These are phyloP conservation scores for Menidia beryllina DNA, from an alignment of 2,113 vertebrate species.

Conservation along the genomic window DNA sequence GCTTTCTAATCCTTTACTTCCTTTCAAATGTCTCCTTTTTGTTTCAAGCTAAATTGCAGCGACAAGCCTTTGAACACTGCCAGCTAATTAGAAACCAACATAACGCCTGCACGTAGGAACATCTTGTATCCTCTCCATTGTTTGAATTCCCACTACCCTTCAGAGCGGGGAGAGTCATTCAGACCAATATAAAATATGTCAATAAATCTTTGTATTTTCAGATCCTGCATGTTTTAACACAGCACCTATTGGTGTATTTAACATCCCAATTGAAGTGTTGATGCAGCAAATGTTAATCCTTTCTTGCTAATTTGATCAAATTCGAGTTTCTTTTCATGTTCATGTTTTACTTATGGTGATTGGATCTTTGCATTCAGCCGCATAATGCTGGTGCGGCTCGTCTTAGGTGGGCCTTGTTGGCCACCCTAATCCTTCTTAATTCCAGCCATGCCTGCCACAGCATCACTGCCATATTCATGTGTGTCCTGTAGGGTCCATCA, in stretches of 20 bases:
- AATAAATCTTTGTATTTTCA: not conserved
- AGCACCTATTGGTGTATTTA: not conserved
- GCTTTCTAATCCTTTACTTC: too few species aligned
- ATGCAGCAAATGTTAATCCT: not conserved
- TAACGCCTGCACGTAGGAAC: not conserved
- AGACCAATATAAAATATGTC: not conserved
- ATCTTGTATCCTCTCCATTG: not conserved
- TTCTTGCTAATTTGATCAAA: too few species aligned
- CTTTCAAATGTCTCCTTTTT: too few species aligned
- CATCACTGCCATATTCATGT: not conserved
- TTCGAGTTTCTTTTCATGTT: not conserved
- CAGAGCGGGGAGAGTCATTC: not conserved
- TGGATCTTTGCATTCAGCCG: too few species aligned
- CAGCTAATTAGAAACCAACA: not conserved
- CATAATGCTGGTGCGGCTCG: not conserved
- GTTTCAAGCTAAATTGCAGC: too few species aligned
- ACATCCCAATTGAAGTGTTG: not conserved
- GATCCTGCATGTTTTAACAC: not conserved
- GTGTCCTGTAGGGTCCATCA: not conserved
- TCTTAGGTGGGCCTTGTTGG: not conserved
- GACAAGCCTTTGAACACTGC: not conserved
- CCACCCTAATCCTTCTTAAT: slow-evolving; percentile 7
- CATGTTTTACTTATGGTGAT: too few species aligned
- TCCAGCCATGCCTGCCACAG: not conserved
- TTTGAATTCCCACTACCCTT: not conserved